Conservation (phyloP, 2,888 invertebrate genomes). For the Cheilosia vernalis region DNA sequence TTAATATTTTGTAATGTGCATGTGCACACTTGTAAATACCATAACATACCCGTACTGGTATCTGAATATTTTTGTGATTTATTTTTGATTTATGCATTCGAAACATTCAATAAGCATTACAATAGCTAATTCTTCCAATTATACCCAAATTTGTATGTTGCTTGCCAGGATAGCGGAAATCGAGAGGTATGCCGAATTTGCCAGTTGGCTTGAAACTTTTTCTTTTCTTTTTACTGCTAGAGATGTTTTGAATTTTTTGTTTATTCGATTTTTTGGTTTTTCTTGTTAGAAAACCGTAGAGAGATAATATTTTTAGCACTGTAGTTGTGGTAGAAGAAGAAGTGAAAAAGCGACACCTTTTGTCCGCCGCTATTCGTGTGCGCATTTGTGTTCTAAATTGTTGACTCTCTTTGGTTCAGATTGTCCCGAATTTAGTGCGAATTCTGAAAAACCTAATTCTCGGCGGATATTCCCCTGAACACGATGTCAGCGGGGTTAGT, state of each 20-base stretch:
- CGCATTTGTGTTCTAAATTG: slow-evolving; percentile 8
- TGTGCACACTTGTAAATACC: slow-evolving; percentile 68
- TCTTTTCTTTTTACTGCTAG: slow-evolving; percentile 75
- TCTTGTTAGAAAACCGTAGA: slow-evolving; percentile 15
- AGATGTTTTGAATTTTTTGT: slow-evolving; percentile 34
- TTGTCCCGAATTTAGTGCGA: slow-evolving; percentile 98
- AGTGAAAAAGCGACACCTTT: slow-evolving; percentile 39
- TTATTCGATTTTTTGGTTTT: slow-evolving; percentile 19
- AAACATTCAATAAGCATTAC: slow-evolving; percentile 71
- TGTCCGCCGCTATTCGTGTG: slow-evolving; percentile 7
- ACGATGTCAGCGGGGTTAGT: slow-evolving; percentile 99
- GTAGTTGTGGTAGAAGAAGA: slow-evolving; percentile 37
- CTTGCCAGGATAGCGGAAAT: slow-evolving; percentile 88
- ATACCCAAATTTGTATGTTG: slow-evolving; percentile 82
- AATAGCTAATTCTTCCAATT: slow-evolving; percentile 72
- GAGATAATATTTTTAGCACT: background rate
- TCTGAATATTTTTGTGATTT: slow-evolving; percentile 68
- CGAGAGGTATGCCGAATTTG: slow-evolving; percentile 86
- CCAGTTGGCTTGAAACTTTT: slow-evolving; percentile 81
- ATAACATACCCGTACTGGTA: slow-evolving; percentile 27
- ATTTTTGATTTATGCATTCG: slow-evolving; percentile 76
- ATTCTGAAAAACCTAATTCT: slow-evolving; percentile 99
- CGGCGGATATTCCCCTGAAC: slow-evolving; percentile 99
- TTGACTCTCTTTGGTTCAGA: slow-evolving; percentile 85
- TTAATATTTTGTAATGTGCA: slow-evolving; percentile 68